Percentiles rank a stretch among this genome's conserved stretches.
Evolutionary conservation across 1,140 invertebrate species (phyloP).

Genomic region (Chymomyza costata): DNA sequence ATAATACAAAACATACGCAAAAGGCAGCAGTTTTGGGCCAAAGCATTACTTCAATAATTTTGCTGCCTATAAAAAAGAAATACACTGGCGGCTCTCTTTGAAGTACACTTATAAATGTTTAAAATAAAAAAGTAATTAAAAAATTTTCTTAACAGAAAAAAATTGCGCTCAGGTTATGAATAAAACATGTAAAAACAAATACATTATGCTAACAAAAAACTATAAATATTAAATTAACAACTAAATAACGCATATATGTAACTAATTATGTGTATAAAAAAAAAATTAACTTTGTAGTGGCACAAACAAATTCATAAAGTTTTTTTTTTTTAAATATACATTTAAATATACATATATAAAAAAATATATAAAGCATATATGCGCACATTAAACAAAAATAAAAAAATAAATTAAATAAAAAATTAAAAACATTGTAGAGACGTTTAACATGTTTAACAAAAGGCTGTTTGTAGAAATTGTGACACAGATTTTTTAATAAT

Average conservation of each 20-base stretch:
- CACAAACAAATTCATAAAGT: background rate
- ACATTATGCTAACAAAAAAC: constrained; percentile 3
- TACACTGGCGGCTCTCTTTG: too few relatives aligned
- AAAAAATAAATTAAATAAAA: background rate
- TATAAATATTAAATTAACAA: constrained; percentile 33
- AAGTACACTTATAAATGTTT: too few relatives aligned
- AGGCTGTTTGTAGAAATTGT: constrained; percentile 75
- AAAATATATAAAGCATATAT: background rate
- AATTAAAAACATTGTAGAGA: background rate
- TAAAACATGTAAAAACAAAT: constrained; percentile 34
- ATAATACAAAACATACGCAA: too few relatives aligned
- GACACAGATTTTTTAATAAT: constrained; percentile 62
- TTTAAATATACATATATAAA: constrained; percentile 36
- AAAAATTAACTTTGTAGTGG: too few relatives aligned
- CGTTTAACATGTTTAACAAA: constrained; percentile 69
- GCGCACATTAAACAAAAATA: background rate
- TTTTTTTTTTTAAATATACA: constrained; percentile 14
- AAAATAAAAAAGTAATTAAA: too few relatives aligned
- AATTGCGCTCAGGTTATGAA: constrained; percentile 66
- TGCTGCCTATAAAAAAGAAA: too few relatives aligned
- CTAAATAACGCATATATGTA: constrained; percentile 6
- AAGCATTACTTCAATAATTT: too few relatives aligned
- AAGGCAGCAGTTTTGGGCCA: too few relatives aligned
- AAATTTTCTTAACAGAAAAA: constrained; percentile 40
- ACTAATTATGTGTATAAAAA: background rate